phyloP scores from a whole-genome alignment of 1,140 invertebrate genomes.

The Sminthurinus signatus region DNA sequence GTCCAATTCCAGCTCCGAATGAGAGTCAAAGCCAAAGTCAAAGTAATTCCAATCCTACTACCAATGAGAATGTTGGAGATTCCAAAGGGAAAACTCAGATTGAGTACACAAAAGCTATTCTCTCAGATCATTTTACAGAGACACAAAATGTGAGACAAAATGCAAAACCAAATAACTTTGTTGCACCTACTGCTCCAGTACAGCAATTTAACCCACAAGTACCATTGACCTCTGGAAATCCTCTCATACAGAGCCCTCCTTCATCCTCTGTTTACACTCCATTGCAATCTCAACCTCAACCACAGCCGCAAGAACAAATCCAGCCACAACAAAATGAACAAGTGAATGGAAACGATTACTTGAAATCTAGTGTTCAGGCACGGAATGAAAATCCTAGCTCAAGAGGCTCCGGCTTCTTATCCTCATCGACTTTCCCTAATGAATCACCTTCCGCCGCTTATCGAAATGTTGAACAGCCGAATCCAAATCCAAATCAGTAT shows the following conservation, averaged over 20 bases:
- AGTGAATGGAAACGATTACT: too few relatives aligned
- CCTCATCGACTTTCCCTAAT: neutral
- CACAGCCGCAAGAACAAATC: neutral
- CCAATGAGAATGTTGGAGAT: neutral
- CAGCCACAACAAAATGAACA: neutral
- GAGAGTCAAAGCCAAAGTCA: too few relatives aligned
- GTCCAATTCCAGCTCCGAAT: neutral
- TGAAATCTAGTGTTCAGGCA: too few relatives aligned
- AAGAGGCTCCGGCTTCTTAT: neutral
- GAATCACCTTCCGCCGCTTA: neutral
- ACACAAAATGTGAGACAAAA: slow-evolving; percentile 3
- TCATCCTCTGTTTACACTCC: too few relatives aligned
- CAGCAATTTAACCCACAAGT: too few relatives aligned
- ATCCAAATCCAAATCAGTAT: too few relatives aligned
- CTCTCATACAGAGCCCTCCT: too few relatives aligned
- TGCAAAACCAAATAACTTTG: neutral
- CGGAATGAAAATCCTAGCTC: neutral
- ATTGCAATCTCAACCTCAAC: too few relatives aligned
- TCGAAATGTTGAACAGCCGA: too few relatives aligned
- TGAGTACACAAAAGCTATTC: slow-evolving; percentile 37
- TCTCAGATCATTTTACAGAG: slow-evolving; percentile 31
- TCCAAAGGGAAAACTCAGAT: slow-evolving; percentile 16
- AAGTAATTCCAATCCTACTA: neutral
- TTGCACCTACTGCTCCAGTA: too few relatives aligned
- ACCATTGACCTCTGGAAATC: too few relatives aligned